Base-by-base conservation (phyloP, 1,140 invertebrate genomes). In the Drosophila pruinosa region DNA sequence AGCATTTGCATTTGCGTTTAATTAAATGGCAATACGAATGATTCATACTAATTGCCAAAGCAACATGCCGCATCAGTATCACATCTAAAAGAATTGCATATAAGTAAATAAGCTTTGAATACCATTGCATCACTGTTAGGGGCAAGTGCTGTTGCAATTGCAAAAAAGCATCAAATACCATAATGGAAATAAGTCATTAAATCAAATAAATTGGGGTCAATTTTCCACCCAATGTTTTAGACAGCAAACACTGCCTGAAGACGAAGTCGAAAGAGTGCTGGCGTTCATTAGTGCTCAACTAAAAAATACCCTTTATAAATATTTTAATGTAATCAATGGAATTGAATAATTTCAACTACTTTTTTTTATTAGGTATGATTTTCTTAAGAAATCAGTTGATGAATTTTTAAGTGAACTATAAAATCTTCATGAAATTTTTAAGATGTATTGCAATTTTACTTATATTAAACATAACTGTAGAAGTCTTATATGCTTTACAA, bases 181-280 rank as follows among this genome's bases (percentile, higher is more conserved):
- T 62, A 43, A 57, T 54, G 54, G 52, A 68, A 85, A 56, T 45
- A 50, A 62, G 61, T 24, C 38, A 48, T 61, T 53, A 73, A 76
- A 72, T 67, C 58, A 79, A 59, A 54, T 64, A 28, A 45, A 78
- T 75, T 53, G 19, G 1, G 38, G 52, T 78, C 54, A 57, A 57
- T 53, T 79, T 69, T 48, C 48, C 59, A 50, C 56, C 36, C 21
- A 70, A 72, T 64, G 47, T 38, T 54, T 47, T 54, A 38, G 36
- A 28, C 12, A 69, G 47, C n/a, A 24, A 22, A 14, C 15, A 1
- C 31, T 4, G 31, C 10, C 28, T 10, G 10, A 7, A 8, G 28
- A 31, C 8, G 28, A 7, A 10, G 8, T 7, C 7, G 8, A 10
- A 31, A 31, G 26, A 6, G 8, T 36, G 34, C 12, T 12, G n/a